These are phyloP conservation scores for Drosophila kohkoa DNA, from an alignment of 1,140 invertebrate species.

Conservation along the genomic window DNA sequence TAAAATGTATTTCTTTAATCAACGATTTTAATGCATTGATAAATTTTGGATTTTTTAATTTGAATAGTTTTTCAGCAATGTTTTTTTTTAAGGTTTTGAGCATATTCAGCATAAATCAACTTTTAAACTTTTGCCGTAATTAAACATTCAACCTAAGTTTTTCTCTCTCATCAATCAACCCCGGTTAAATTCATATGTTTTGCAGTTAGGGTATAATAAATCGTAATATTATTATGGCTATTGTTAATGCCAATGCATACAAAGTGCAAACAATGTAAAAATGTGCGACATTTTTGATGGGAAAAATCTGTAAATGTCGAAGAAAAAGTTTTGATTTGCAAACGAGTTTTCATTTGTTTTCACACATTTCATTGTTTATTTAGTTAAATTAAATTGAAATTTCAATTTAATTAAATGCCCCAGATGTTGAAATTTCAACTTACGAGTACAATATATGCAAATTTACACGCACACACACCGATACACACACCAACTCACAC, in stretches of 20 bases:
- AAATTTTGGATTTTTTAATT: too few species aligned
- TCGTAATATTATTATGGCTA: slow-evolving; percentile 6
- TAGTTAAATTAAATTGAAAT: slow-evolving; percentile 72
- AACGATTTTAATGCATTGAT: too few species aligned
- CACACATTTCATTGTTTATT: slow-evolving; percentile 56
- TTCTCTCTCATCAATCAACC: too few species aligned
- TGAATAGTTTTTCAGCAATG: too few species aligned
- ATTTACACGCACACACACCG: slow-evolving; percentile 8
- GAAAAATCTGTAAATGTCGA: slow-evolving; percentile 21
- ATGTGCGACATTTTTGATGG: slow-evolving; percentile 10
- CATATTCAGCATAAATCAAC: too few species aligned
- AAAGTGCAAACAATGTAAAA: slow-evolving; percentile 18
- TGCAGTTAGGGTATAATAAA: slow-evolving; percentile 17
- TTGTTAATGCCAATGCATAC: slow-evolving; percentile 3
- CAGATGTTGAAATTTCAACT: slow-evolving; percentile 10
- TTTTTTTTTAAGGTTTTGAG: too few species aligned
- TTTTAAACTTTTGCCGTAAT: too few species aligned
- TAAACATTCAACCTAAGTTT: too few species aligned
- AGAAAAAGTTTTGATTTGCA: slow-evolving; percentile 51
- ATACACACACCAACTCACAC: background rate
- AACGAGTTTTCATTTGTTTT: slow-evolving; percentile 20
- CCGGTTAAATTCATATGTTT: background rate
- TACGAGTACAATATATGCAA: slow-evolving; percentile 5
- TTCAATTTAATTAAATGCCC: slow-evolving; percentile 72
- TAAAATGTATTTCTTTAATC: too few species aligned